Base-by-base conservation (phyloP, 2,113 vertebrate species). In the Plotosus lineatus region DNA sequence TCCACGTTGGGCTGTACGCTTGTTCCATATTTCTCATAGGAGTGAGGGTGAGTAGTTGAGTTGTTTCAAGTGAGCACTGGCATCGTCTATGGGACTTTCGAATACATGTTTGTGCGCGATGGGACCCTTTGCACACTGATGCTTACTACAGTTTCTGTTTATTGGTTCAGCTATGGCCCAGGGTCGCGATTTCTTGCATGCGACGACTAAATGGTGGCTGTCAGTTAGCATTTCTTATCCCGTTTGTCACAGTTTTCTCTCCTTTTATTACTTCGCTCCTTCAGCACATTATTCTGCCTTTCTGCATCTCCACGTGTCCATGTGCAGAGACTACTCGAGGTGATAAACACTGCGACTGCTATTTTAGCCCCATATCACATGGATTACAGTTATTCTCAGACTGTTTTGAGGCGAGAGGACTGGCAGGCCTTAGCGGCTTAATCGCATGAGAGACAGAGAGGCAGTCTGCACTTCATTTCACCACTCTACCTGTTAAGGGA, bases 211-310 rank as follows among this genome's bases (percentile, higher is more conserved):
- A 78, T 55, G 75, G 72, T 72, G 40, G 21, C 79, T 86, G 85
- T 86, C 82, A 84, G 51, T 84, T 82, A 84, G 77, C 71, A 84
- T 82, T 84, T 82, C 61, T 84, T 82, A 82, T 83, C 71, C 68
- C 23, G 79, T 84, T 84, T 78, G 74, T 78, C 75, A 83, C 75
- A 78, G 75, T 75, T 83, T 86, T 83, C 77, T 76, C 36, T 8
- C 23, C 56, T 65, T 78, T 51, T 75, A 66, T 53, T 75, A 61
- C 77, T 48, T 69, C n/a, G 61, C 61, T 77, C 9, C 75, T 77
- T 73, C 38, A 7, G 40, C 78, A 78, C 65, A 75, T 72, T 72
- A 56, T 81, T 75, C 71, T 28, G n/a, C 78, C 61, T 50, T 55
- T 79, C 79, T 61, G 58, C 63, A 76, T 85, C 80, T 72, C 28